phyloP scores from a whole-genome alignment of 2,113 vertebrate genomes.

The Scortum barcoo region DNA sequence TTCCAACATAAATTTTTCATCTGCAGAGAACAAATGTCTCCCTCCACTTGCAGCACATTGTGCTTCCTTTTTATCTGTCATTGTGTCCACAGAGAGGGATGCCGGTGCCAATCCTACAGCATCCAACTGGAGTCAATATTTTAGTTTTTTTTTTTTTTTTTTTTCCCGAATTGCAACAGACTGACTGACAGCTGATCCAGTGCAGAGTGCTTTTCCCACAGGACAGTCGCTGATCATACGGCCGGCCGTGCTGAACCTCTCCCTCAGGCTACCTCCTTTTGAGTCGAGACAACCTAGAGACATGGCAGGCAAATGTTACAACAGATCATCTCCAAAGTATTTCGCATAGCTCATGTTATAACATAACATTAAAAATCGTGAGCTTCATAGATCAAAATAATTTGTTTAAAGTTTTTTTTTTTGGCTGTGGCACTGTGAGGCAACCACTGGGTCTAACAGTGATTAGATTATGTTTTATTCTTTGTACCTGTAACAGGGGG shows the following conservation, averaged over 20 bases:
- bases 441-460: neutral
- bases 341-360: neutral
- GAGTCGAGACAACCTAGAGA: slow-evolving; percentile 60
- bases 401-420: neutral
- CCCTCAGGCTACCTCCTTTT: slow-evolving; percentile 33
- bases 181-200: slow-evolving; percentile 25
- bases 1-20: slow-evolving; percentile 14
- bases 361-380: neutral
- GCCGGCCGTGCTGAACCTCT: slow-evolving; percentile 9
- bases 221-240: slow-evolving; percentile 9
- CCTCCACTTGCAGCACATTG: slow-evolving; percentile 10
- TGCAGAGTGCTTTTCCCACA: slow-evolving; percentile 16
- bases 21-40: slow-evolving; percentile 11
- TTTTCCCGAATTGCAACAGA: neutral
- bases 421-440: neutral
- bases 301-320: neutral
- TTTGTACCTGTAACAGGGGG: neutral
- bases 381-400: neutral
- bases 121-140: neutral
- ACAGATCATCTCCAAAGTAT: neutral
- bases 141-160: too few species aligned
- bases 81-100: neutral
- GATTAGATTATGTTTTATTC: too few species aligned
- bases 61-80: slow-evolving; percentile 1
- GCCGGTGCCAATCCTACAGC: neutral